A percentile compares a stretch with the other conserved stretches of the same genome.
Evolutionary conservation across 2,113 vertebrate genomes (phyloP).

Genomic region (Archilochus colubris): DNA sequence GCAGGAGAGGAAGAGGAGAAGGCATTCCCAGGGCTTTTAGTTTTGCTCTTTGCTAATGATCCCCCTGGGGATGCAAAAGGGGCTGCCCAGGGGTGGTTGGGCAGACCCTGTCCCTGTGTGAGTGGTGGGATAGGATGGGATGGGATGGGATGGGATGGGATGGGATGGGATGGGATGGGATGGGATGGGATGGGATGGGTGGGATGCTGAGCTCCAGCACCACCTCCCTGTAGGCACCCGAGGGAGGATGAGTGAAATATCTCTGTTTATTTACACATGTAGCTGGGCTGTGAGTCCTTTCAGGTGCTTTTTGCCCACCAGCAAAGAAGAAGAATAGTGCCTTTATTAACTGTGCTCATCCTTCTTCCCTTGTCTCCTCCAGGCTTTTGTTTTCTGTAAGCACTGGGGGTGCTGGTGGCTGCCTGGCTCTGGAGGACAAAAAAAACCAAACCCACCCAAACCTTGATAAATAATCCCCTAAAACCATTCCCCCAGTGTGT

Average conservation of each 20-base stretch:
- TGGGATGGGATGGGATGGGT: background rate
- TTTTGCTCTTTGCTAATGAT: background rate
- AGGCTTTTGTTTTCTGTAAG: background rate
- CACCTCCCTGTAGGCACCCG: background rate
- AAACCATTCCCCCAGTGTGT: background rate
- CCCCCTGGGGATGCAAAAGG: background rate
- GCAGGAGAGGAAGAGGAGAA: background rate
- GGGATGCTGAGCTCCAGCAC: background rate
- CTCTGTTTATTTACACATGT: accelerated
- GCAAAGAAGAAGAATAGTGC: background rate
- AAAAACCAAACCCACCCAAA: background rate
- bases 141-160: no score
- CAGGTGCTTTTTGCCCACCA: background rate
- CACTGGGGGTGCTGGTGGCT: background rate
- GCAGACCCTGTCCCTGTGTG: no score
- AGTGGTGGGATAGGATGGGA: no score
- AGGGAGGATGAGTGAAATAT: background rate
- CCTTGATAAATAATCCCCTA: background rate
- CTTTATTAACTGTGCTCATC: background rate
- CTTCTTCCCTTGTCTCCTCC: background rate
- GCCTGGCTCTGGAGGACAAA: background rate
- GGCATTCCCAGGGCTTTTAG: accelerated
- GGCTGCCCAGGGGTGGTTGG: accelerated
- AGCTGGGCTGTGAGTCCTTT: background rate
- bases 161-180: background rate